These are phyloP conservation scores for Anoplopoma fimbria DNA, from an alignment of 2,113 vertebrate genomes.

Conservation along the genomic window DNA sequence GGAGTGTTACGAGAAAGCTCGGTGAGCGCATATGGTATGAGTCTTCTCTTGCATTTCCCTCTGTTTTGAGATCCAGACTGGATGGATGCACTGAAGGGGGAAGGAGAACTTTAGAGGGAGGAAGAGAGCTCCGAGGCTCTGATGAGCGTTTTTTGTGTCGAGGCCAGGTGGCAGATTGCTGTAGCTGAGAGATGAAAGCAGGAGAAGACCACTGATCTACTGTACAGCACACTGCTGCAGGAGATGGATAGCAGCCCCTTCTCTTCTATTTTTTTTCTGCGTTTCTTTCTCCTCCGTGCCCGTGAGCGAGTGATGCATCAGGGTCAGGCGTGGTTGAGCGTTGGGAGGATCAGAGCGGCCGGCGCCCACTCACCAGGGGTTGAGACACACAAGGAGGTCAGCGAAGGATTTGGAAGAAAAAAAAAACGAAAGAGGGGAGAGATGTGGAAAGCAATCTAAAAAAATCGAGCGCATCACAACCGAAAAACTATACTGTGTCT, in stretches of 20 bases:
- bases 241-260: conserved; percentile 64
- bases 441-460: conserved; percentile 23
- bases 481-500: conserved; percentile 6
- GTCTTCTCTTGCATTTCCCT: conserved; percentile 5
- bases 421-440: neutral
- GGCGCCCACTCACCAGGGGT: conserved; percentile 58
- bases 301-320: conserved; percentile 72
- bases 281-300: conserved; percentile 60
- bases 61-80: conserved; percentile 26
- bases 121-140: conserved; percentile 39
- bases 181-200: conserved; percentile 73
- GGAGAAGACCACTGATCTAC: conserved; percentile 69
- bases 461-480: neutral
- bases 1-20: neutral
- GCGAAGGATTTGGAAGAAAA: conserved; percentile 23
- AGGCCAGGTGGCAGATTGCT: conserved; percentile 72
- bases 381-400: conserved; percentile 39
- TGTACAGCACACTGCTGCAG: conserved; percentile 49
- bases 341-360: conserved; percentile 65
- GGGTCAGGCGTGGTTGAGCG: conserved; percentile 64
- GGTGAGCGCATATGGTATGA: neutral
- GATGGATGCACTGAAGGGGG: conserved; percentile 29
- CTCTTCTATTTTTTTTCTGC: conserved; percentile 63
- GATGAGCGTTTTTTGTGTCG: conserved; percentile 51
- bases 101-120: conserved; percentile 13